Base-by-base conservation (phyloP, 2,888 invertebrate genomes). In the Eristalis pertinax region DNA sequence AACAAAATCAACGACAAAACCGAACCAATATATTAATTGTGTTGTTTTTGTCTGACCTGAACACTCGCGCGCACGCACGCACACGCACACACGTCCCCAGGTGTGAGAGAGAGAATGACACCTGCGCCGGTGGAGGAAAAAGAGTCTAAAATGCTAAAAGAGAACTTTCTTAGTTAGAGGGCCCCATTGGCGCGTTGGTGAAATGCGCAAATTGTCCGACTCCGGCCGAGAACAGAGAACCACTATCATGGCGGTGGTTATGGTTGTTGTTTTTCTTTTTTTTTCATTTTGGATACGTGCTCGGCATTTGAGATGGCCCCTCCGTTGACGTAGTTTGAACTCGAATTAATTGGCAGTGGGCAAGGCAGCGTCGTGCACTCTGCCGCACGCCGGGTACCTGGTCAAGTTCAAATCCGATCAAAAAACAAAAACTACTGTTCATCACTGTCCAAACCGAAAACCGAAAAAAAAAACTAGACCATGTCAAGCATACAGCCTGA, bases 371-470 rank as follows among this genome's bases (percentile, higher is more conserved):
- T n/a, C n/a, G n/a, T 63, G 35, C 64, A 35, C 60, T n/a, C 26
- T 26, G 15, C 43, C 70, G 35, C 72, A 22, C 63, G 70, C 65
- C 50, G 41, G n/a, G 11, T 60, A 26, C 26, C 24, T 70, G 79
- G 69, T 84, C 87, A 87, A 87, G 84, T 76, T 87, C 84, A 80
- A 73, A 73, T 24, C 65, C 68, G n/a, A n/a, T n/a, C n/a, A n/a
- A n/a, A n/a, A n/a, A 26, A 64, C 70, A 69, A 64, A 74, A 73
- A 32, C 68, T 72, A 72, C 80, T 50, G 7, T 8, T 19, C 19
- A 19, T n/a, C n/a, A 1, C 19, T 10, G 75, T 29, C 32, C 35
- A 24, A 60, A 26, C 32, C 32, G 22, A n/a, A 67, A 38, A 38
- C 24, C 58, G n/a, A 65, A 22, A 60, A 64, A 64, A n/a, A 69